Base-by-base conservation (phyloP, 1,140 invertebrate genomes). In the Bilobella aurantiaca region DNA sequence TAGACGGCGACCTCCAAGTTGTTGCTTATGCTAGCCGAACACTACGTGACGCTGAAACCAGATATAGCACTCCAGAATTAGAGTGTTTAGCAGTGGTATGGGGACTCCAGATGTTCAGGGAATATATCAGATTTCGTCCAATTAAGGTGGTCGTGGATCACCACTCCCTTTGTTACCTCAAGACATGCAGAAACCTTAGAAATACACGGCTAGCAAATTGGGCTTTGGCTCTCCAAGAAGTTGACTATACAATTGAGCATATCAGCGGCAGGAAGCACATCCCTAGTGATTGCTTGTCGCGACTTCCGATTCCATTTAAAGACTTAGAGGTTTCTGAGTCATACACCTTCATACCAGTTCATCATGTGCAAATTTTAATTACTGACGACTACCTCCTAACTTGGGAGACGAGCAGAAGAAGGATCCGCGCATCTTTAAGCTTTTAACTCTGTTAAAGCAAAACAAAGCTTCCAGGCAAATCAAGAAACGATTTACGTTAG, bases 1-100 rank as follows among this genome's bases (percentile, higher is more conserved):
- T 18, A 12, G 49, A 25, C 12, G 25, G 25, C 12, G 21, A 56
- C 23, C 25, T 56, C 12, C 8, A 25, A n/a, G 49, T 56, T 23
- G 21, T 56, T 5, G 49, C 49, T 56, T 56, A 56, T 23, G 49
- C 49, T 8, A 56, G 49, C 25, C 5, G 49, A 12, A 56, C 49
- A 3, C 23, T 14, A 12, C 12, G 14, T 5, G 49, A 23, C 5
- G 49, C 49, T 14, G 49, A 56, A 25, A 8, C 5, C 5, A 12
- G 49, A 14, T 56, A 56, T 25, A 56, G 25, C 21, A 56, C 49
- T 12, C 5, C 49, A 14, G 49, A 56, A 23, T 23, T 14, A 25
- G 49, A 56, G 23, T 56, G 49, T 56, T 56, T 56, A 56, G 49
- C 49, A 12, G 49, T 56, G 25, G 5, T 56, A 5, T 56, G 49